Conservation (phyloP, 2,888 invertebrate species). For the Operophtera brumata region DNA sequence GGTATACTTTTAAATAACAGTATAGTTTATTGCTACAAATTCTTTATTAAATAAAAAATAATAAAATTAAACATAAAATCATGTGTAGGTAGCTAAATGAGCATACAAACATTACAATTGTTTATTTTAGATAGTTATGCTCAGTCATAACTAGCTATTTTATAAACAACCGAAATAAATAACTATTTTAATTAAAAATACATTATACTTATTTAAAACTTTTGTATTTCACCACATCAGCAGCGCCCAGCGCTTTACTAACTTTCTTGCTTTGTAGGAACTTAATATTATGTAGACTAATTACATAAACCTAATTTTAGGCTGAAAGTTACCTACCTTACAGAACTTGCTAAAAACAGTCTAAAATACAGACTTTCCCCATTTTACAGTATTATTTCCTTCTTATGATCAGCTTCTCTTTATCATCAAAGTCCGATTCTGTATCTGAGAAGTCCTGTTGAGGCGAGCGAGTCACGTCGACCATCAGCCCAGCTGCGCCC, state of each 20-base stretch:
- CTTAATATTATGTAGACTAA: not conserved
- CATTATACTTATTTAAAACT: not conserved
- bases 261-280: not conserved
- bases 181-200: conserved; percentile 16
- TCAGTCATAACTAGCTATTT: conserved; percentile 43
- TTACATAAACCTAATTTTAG: no score
- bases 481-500: conserved; percentile 46
- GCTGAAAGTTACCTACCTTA: no score
- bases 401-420: conserved; percentile 42
- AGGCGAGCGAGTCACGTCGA: conserved; percentile 40
- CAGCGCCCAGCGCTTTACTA: not conserved
- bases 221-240: not conserved
- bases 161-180: conserved; percentile 17
- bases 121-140: conserved; percentile 41
- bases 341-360: no score
- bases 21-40: no score
- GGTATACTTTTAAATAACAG: no score
- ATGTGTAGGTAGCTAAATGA: not conserved
- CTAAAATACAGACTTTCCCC: no score
- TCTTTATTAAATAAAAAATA: conserved; percentile 1
- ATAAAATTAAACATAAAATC: conserved; percentile 1
- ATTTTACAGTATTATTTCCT: conserved; percentile 12
- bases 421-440: conserved; percentile 62
- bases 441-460: conserved; percentile 59
- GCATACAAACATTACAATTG: conserved; percentile 32